phyloP scores from a whole-genome alignment of 2,797 vertebrate species.

The Chelonia mydas region DNA sequence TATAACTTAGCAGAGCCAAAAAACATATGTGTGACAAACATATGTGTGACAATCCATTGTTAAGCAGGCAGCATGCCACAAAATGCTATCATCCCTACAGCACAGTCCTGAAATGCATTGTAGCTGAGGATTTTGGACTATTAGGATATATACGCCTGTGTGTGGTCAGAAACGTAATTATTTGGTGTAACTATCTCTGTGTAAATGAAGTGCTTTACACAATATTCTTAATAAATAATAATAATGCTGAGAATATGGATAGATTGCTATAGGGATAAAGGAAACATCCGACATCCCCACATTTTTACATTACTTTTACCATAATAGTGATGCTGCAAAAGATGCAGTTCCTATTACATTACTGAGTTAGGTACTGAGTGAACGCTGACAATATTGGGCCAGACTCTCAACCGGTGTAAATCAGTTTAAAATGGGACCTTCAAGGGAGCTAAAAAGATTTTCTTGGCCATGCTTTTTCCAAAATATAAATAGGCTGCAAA shows the following conservation, averaged over 20 bases:
- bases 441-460: not conserved
- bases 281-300: not conserved
- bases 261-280: conserved; percentile 12
- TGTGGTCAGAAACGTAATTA: conserved; percentile 48
- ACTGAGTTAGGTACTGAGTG: not conserved
- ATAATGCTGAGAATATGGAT: conserved; percentile 61
- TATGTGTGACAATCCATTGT: not conserved
- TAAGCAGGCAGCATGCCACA: conserved; percentile 9
- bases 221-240: conserved; percentile 61
- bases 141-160: not conserved
- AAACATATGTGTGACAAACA: rapidly evolving
- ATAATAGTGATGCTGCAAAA: not conserved
- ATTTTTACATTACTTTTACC: not conserved
- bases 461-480: not conserved
- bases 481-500: conserved; percentile 29
- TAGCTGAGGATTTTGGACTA: not conserved
- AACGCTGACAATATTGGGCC: not conserved
- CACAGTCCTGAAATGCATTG: conserved; percentile 16
- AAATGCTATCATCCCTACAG: not conserved
- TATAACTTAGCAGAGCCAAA: not conserved
- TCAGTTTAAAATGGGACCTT: conserved; percentile 14
- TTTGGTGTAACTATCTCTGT: conserved; percentile 49
- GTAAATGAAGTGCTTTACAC: conserved; percentile 27
- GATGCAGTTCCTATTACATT: conserved; percentile 19
- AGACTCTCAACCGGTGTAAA: conserved; percentile 11